Evolutionary conservation across 2,113 vertebrate genomes (phyloP), one percentile per base, ranked within the genome.

Genomic region (Cygnus atratus): DNA sequence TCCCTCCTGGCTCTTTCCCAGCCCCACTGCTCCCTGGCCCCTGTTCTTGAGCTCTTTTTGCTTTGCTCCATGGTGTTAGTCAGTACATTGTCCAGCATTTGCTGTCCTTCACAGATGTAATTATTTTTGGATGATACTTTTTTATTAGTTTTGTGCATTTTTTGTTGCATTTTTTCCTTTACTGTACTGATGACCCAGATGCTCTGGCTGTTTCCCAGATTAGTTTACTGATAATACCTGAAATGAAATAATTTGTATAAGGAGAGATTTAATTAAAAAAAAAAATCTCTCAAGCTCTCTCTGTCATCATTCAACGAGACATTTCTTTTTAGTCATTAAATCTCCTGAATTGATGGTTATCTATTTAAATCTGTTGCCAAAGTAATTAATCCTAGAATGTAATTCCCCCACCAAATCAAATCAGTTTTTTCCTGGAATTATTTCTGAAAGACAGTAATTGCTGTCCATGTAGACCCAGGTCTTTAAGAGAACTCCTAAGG

Each of bases 341-440:
- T 35, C 57, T 91, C 62, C 82, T 75, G 83, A 78, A 87, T 52
- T 83, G 70, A 75, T 71, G 57, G 61, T 59, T 88, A 68, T 84
- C 68, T 87, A 66, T 61, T 88, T 72, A 86, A 90, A 94, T 80
- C 78, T 73, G 11, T 77, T 94, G 79, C 79, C 79, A 74, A 76
- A 95, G 72, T 94, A 85, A 88, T 96, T 93, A 97, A 93, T 82
- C 72, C 76, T 76, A 37, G 28, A 90, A 86, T 77, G 54, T 80
- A 86, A 91, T 88, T 90, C 62, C 66, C 58, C 16, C 22, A 29
- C 79, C 75, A 90, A 86, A 90, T 80, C 74, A 72, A 89, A 65
- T 70, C 11, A 48, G 6, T 39, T 61, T 92, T 88, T 70, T 73
- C 63, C 79, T 39, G 75, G 67, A 76, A 77, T 84, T 76, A 59